phyloP scores from a whole-genome alignment of 1,140 invertebrate genomes.

The Drosophila jambulina region DNA sequence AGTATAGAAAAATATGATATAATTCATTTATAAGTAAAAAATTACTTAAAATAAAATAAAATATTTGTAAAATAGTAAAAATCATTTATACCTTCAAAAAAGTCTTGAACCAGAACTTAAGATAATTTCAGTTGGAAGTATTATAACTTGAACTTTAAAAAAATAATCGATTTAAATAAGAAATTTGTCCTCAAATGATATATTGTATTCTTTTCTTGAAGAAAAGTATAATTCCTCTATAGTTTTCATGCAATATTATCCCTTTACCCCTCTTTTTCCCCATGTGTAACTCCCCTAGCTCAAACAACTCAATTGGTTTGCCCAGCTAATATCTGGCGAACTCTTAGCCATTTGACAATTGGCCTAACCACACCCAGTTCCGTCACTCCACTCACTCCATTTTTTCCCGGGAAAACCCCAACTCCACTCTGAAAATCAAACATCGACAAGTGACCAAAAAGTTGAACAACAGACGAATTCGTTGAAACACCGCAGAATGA shows the following conservation, averaged over 20 bases:
- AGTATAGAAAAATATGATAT: not conserved
- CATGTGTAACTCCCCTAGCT: not conserved
- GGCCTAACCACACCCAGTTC: conserved; percentile 6
- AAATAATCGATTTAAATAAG: too few relatives aligned
- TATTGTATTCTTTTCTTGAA: too few relatives aligned
- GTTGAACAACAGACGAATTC: conserved; percentile 63
- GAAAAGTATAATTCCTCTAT: too few relatives aligned
- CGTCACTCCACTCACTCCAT: not conserved
- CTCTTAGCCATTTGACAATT: conserved; percentile 30
- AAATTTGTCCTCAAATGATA: too few relatives aligned
- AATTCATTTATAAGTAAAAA: too few relatives aligned
- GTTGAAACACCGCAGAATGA: conserved; percentile 48
- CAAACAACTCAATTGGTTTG: conserved; percentile 7
- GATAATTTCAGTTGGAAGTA: too few relatives aligned
- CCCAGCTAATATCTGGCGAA: conserved; percentile 23
- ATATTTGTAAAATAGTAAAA: too few relatives aligned
- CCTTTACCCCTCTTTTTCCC: not conserved
- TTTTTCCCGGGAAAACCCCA: not conserved
- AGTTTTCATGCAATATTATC: not conserved
- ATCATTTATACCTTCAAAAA: too few relatives aligned
- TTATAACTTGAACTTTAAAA: too few relatives aligned
- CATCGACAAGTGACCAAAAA: conserved; percentile 64
- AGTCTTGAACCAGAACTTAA: too few relatives aligned
- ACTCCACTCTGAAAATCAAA: conserved; percentile 27
- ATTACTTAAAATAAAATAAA: too few relatives aligned